Evolutionary conservation across 2,113 vertebrate genomes (phyloP).

Genomic region (Orthonyx spaldingii): DNA sequence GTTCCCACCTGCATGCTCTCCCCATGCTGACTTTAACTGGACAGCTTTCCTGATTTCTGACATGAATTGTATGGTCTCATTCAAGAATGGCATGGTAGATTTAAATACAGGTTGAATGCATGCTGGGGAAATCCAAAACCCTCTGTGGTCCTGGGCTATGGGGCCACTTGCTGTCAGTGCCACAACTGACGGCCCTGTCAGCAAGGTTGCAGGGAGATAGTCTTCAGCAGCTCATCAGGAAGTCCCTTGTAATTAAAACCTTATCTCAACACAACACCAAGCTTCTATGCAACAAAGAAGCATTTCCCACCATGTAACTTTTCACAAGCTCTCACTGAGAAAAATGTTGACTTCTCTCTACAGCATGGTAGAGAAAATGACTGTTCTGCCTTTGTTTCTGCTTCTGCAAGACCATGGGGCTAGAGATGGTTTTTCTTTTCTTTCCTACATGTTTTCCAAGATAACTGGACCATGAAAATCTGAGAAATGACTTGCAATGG

Average conservation of each 20-base stretch:
- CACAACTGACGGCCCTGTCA: neutral
- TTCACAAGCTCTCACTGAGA: neutral
- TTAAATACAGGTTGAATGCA: neutral
- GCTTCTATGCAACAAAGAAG: neutral
- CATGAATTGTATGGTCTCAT: neutral
- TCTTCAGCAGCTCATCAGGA: neutral
- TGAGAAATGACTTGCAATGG: neutral
- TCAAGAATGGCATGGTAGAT: neutral
- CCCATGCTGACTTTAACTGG: neutral
- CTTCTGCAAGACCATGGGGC: neutral
- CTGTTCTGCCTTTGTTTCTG: neutral
- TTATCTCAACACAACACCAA: neutral
- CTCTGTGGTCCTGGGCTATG: neutral
- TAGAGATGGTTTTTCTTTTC: neutral
- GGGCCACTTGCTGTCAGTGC: neutral
- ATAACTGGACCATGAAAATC: neutral
- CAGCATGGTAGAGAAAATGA: neutral
- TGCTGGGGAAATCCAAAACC: neutral
- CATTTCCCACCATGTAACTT: neutral
- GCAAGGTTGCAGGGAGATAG: neutral
- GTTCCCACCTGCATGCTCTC: neutral
- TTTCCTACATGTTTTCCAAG: neutral
- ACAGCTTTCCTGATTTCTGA: neutral
- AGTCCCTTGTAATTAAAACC: constrained; percentile 16
- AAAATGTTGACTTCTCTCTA: neutral